A percentile compares a stretch with the other conserved stretches of the same genome.
These are phyloP conservation scores for Phylloscopus whistleri DNA, from an alignment of 2,113 vertebrate genomes.

Conservation along the genomic window DNA sequence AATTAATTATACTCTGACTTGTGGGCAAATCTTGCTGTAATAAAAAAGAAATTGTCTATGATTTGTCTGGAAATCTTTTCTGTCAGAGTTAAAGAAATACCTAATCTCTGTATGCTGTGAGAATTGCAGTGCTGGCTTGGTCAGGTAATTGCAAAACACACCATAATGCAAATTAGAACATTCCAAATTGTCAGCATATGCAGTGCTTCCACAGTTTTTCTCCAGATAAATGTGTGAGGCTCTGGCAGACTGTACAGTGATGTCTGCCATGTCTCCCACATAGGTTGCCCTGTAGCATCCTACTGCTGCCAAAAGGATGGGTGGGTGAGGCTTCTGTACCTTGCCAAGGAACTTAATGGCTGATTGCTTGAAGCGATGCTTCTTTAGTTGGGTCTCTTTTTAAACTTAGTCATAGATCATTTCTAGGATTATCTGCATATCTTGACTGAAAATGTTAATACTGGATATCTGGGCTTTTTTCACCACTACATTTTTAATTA, in stretches of 20 bases:
- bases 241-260: background rate
- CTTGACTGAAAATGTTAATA: background rate
- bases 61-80: background rate
- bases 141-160: background rate
- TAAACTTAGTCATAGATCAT: background rate
- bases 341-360: background rate
- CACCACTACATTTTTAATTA: background rate
- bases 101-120: background rate
- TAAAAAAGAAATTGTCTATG: background rate
- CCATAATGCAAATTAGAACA: fast-evolving
- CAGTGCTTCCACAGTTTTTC: background rate
- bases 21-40: background rate
- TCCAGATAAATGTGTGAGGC: background rate
- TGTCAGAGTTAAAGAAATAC: background rate
- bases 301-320: background rate
- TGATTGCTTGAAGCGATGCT: background rate
- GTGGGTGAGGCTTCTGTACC: background rate
- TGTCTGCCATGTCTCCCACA: background rate
- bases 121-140: background rate
- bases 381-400: background rate
- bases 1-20: background rate
- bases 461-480: background rate
- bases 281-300: background rate
- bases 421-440: background rate
- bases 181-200: background rate